Conservation (phyloP, 2,888 invertebrate species). For the Branchinecta sandiegonensis region DNA sequence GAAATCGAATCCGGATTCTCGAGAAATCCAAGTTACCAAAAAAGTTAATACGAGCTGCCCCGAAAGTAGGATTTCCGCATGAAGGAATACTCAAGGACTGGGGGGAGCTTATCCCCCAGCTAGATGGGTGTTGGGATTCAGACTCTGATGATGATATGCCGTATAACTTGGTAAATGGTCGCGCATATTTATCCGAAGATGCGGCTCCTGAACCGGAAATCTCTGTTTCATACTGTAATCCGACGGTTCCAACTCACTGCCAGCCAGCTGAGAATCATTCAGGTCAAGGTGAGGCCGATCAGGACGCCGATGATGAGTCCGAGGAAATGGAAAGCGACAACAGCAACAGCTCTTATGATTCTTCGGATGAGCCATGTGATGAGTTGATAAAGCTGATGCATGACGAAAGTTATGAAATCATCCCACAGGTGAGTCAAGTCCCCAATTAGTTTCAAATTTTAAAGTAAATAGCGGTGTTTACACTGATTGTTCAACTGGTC, state of each 20-base stretch:
- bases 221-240: neutral
- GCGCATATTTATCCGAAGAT: neutral
- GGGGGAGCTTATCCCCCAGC: neutral
- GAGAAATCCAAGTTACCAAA: too few species aligned
- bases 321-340: neutral
- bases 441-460: too few species aligned
- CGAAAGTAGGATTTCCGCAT: neutral
- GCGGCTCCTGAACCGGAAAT: neutral
- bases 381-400: neutral
- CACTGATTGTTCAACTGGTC: too few species aligned
- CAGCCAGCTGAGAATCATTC: too few species aligned
- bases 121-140: neutral
- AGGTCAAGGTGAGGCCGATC: too few species aligned
- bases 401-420: constrained; percentile 6
- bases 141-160: neutral
- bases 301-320: too few species aligned
- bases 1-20: too few species aligned
- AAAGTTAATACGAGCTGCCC: too few species aligned
- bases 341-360: neutral
- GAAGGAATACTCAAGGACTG: neutral
- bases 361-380: neutral
- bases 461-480: too few species aligned
- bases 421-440: neutral
- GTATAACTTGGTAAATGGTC: neutral
- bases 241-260: too few species aligned